Percentiles rank a stretch among this genome's conserved stretches.
These are phyloP conservation scores for Neodiprion fabricii DNA, from an alignment of 1,140 invertebrate genomes.

Conservation along the genomic window DNA sequence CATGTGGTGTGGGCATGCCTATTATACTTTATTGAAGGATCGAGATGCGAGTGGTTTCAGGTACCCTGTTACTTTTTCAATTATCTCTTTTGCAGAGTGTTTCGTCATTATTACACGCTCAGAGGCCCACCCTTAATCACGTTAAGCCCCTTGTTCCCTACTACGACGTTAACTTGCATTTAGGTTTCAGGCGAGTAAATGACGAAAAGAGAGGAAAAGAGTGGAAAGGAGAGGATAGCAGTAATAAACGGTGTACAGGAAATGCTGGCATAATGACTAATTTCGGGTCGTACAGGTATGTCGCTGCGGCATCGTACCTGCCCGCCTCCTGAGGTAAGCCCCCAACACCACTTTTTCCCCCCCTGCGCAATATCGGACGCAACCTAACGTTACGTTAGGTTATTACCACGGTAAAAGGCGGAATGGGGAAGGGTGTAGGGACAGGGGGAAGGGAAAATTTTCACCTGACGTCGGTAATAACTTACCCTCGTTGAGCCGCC, in stretches of 20 bases:
- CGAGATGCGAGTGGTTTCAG: conserved; percentile 25
- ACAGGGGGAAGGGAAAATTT: neutral
- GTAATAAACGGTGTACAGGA: too few relatives aligned
- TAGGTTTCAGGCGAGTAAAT: neutral
- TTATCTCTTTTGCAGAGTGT: conserved; percentile 34
- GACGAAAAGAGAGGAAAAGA: neutral
- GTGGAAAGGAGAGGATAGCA: neutral
- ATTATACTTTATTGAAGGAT: too few relatives aligned
- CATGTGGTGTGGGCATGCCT: too few relatives aligned
- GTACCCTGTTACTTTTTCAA: conserved; percentile 49
- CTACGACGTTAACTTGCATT: neutral
- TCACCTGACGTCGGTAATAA: conserved; percentile 16
- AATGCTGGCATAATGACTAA: neutral
- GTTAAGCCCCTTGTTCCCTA: conserved; percentile 30
- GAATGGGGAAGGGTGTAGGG: too few relatives aligned
- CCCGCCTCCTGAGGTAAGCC: too few relatives aligned
- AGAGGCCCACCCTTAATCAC: conserved; percentile 44
- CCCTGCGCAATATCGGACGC: too few relatives aligned
- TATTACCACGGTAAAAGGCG: too few relatives aligned
- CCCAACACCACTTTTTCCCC: too few relatives aligned
- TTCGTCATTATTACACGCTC: conserved; percentile 36
- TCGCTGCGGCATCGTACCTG: too few relatives aligned
- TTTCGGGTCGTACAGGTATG: neutral
- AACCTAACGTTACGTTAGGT: too few relatives aligned
- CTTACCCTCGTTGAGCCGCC: neutral